Percentiles rank a stretch among this genome's conserved stretches.
Conservation (phyloP, 64 coral and sea anemone species). For the Exaiptasia diaphana region DNA sequence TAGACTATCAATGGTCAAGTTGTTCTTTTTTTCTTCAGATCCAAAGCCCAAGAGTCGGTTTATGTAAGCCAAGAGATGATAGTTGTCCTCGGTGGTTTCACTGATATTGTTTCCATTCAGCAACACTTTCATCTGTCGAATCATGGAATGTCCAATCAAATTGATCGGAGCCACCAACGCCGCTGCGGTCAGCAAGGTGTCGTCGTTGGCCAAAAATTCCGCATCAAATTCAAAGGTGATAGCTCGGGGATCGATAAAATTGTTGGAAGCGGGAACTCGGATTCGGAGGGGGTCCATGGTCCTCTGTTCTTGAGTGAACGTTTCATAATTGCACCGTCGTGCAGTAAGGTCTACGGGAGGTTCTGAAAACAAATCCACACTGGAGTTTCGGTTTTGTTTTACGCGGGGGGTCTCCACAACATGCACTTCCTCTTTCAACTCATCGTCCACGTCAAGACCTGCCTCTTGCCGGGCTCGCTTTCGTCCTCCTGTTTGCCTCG, state of each 20-base stretch:
- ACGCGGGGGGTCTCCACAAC: too few species aligned
- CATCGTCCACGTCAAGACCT: too few species aligned
- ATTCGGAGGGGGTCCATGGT: too few species aligned
- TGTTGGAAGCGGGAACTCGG: not conserved
- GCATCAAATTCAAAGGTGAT: not conserved
- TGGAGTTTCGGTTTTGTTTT: too few species aligned
- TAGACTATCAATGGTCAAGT: not conserved
- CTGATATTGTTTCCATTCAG: not conserved
- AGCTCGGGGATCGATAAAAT: not conserved
- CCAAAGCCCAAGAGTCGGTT: not conserved
- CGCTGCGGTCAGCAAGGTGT: not conserved
- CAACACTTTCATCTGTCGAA: not conserved
- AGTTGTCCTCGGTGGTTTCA: not conserved
- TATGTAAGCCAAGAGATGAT: not conserved
- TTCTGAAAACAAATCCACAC: too few species aligned
- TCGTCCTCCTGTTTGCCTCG: too few species aligned
- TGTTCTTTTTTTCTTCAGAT: not conserved
- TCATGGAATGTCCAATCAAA: not conserved
- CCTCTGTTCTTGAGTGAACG: too few species aligned
- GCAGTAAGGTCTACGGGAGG: too few species aligned
- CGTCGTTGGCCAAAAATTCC: not conserved
- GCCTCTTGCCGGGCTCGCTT: too few species aligned
- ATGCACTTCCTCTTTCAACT: too few species aligned
- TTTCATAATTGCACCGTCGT: too few species aligned
- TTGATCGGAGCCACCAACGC: not conserved